Base-by-base conservation (phyloP, 2,113 vertebrate species). In the Motacilla tschutschensis region DNA sequence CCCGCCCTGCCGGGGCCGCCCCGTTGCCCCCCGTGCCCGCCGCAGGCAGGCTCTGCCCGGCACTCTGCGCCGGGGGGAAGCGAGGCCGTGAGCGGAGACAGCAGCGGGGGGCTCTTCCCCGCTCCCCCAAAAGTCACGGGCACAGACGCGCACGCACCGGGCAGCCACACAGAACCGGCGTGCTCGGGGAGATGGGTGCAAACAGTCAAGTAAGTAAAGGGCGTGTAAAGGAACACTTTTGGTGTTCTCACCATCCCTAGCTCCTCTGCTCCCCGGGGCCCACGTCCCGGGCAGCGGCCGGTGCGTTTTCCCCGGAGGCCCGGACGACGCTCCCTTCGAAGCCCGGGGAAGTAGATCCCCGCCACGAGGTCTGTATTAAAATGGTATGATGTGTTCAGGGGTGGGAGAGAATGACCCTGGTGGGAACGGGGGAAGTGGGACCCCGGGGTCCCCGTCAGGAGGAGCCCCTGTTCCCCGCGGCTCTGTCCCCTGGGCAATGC, bases 371-470 rank as follows among this genome's bases (percentile, higher is more conserved):
- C 66, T 29, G 44, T 18, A 12, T 17, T 7, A 6, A 9, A 6
- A 29, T 2, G 50, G 44, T 18, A 26, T 43, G 48, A 8, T 9
- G 16, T 9, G 50, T 10, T 50, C 55, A 22, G 28, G 38, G 10
- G 40, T 46, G 28, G 5, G 25, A 40, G n/a, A 79, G 36, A 33
- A n/a, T 15, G 44, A 33, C 10, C 35, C 44, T 17, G 0, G 21
- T 14, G 4, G 33, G 47, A 41, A n/a, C 1, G 7, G 17, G 43
- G 9, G 3, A 40, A 47, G 21, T 15, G 40, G 47, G 15, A 28
- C 9, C 0, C 12, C 5, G 7, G 29, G 29, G 6, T 19, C 4
- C 40, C 29, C 1, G 6, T 6, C 36, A 8, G 46, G 5, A 20
- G 31, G 26, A 54, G 67, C 5, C 17, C 40, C 43, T 1, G 14